Conservation (phyloP, 2,888 invertebrate species). For the Branchellion lobata region DNA sequence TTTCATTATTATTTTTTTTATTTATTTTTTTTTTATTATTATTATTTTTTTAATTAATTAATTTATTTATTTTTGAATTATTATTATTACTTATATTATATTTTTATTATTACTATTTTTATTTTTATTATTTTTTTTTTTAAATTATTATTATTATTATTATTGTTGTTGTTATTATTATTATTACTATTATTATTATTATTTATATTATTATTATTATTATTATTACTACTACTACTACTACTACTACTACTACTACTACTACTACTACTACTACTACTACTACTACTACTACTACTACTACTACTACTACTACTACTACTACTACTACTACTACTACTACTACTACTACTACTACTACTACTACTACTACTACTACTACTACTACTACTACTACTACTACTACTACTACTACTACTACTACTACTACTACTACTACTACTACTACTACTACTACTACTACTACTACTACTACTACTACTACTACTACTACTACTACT, state of each 20-base stretch:
- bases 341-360: conserved; percentile 44
- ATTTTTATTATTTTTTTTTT: too few species aligned
- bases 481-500: neutral
- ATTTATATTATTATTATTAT: neutral
- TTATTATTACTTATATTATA: too few species aligned
- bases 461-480: conserved; percentile 57
- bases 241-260: neutral
- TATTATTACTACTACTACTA: conserved; percentile 2
- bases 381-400: conserved; percentile 48
- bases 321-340: conserved; percentile 43
- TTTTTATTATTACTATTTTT: too few species aligned
- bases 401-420: conserved; percentile 49
- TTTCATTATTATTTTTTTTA: too few species aligned
- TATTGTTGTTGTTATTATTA: neutral
- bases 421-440: conserved; percentile 49
- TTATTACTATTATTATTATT: neutral
- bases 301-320: conserved; percentile 10
- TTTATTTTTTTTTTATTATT: too few species aligned
- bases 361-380: conserved; percentile 46
- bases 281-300: neutral
- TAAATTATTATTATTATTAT: too few species aligned
- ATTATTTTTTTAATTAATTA: too few species aligned
- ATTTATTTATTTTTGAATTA: too few species aligned
- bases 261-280: neutral
- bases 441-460: conserved; percentile 47